A percentile compares a stretch with the other conserved stretches of the same genome.
phyloP scores from a whole-genome alignment of 2,113 vertebrate genomes.

The Eretmochelys imbricata region DNA sequence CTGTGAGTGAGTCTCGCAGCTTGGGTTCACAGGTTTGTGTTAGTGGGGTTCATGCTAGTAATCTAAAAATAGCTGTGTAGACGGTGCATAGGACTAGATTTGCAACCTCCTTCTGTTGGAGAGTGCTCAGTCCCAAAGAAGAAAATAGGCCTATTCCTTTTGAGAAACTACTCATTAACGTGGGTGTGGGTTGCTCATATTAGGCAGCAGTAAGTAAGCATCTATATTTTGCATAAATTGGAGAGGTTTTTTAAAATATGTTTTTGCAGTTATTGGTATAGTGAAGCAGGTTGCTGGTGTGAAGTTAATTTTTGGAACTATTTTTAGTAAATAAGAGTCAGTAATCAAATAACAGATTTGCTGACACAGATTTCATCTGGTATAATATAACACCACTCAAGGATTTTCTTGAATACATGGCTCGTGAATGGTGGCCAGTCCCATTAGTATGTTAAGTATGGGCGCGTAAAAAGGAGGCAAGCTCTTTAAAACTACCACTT shows the following conservation, averaged over 20 bases:
- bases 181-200: not conserved
- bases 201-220: not conserved
- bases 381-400: constrained; percentile 58
- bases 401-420: constrained; percentile 57
- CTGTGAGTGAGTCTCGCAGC: not conserved
- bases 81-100: not conserved
- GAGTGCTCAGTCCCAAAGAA: not conserved
- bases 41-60: not conserved
- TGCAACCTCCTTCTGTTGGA: not conserved
- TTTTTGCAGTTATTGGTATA: constrained; percentile 5
- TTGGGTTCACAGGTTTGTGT: not conserved
- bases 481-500: constrained; percentile 51
- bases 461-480: constrained; percentile 38
- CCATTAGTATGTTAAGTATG: constrained; percentile 57
- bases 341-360: constrained; percentile 58
- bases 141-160: rapidly evolving
- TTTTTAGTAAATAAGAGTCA: constrained; percentile 60
- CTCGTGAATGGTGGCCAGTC: constrained; percentile 38
- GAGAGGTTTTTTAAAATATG: not conserved
- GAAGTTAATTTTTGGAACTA: constrained; percentile 40
- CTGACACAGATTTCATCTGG: constrained; percentile 58
- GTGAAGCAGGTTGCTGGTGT: constrained; percentile 28
- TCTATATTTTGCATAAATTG: not conserved
- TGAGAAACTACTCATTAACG: not conserved
- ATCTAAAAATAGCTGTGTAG: not conserved